Conservation (phyloP, 2,797 vertebrate genomes). For the Propithecus deckenii region DNA sequence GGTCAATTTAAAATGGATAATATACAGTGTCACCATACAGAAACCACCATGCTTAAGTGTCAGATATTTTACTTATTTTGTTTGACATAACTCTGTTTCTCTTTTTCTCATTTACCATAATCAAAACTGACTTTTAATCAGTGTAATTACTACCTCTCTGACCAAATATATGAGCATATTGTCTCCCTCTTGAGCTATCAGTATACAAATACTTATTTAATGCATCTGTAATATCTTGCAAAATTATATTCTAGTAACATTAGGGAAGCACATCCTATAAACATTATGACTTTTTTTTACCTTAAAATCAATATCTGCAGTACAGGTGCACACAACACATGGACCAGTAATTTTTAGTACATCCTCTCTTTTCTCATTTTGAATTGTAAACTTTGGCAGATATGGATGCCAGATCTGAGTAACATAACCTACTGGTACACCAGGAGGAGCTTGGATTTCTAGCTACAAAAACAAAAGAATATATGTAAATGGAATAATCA, state of each 20-base stretch:
- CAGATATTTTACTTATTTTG: not conserved
- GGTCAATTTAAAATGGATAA: not conserved
- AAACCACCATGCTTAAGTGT: not conserved
- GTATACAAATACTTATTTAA: not conserved
- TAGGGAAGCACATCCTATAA: not conserved
- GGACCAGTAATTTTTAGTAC: conserved; percentile 93
- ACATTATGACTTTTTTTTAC: conserved; percentile 79
- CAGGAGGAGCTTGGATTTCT: conserved; percentile 93
- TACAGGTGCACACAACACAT: conserved; percentile 90
- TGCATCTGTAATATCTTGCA: not conserved
- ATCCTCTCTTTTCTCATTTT: conserved; percentile 88
- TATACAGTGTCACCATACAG: not conserved
- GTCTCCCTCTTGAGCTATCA: not conserved
- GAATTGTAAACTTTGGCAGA: conserved; percentile 91
- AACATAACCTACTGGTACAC: conserved; percentile 92
- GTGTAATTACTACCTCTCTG: not conserved
- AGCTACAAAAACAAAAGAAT: conserved; percentile 83
- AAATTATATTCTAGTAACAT: not conserved
- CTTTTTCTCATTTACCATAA: not conserved
- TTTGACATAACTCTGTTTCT: not conserved
- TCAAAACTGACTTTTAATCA: not conserved
- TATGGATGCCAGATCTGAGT: conserved; percentile 92
- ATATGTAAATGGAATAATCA: not conserved
- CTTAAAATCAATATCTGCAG: conserved; percentile 93
- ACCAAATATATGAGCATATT: not conserved